Base-by-base conservation (phyloP, 2,113 vertebrate genomes). In the Campylomormyrus numenius region DNA sequence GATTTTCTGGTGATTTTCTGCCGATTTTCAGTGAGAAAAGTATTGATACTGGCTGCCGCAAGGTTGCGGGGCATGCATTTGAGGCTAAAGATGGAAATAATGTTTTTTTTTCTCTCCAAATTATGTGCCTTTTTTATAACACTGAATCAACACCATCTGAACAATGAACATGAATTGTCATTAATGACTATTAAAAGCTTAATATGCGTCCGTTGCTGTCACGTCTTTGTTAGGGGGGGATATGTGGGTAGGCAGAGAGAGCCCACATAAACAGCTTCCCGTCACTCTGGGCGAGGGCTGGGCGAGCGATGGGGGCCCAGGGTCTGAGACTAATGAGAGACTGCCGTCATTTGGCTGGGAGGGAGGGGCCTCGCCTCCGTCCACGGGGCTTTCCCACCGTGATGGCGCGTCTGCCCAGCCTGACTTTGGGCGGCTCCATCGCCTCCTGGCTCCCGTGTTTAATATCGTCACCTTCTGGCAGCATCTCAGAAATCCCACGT, bases 151-250 rank as follows among this genome's bases (percentile, higher is more conserved):
- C 70, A 39, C 31, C 27, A 35, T 77, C 5, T 39, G 5, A 31
- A 77, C 31, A 19, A 74, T 4, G 88, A 92, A 89, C 27, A 62
- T 49, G 66, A 80, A 90, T n/a, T 88, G 56, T 74, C 48, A 88
- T 52, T 90, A 90, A 84, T 66, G 84, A 88, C 84, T 31, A 77
- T 50, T 0, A 87, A 45, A 35, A 90, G 89, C 74, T 31, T 88
- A 45, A 89, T 70, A 5, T 35, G 70, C 5, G 1, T 13, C 31
- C 11, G 1, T 31, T 77, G 70, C 70, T 39, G 35, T 35, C 10
- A 10, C 3, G 0, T 21, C 49, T 24, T 35, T 77, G 62, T 89
- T 17, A 0, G 6, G 46, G 52, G 52, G 52, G 19, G 52, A 56
- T 21, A 21, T 56, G 52, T 5, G 52, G 17, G 1, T 56, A 56